Evolutionary conservation across 2,888 invertebrate genomes (phyloP).

Genomic region (Drosophila austrosaltans): DNA sequence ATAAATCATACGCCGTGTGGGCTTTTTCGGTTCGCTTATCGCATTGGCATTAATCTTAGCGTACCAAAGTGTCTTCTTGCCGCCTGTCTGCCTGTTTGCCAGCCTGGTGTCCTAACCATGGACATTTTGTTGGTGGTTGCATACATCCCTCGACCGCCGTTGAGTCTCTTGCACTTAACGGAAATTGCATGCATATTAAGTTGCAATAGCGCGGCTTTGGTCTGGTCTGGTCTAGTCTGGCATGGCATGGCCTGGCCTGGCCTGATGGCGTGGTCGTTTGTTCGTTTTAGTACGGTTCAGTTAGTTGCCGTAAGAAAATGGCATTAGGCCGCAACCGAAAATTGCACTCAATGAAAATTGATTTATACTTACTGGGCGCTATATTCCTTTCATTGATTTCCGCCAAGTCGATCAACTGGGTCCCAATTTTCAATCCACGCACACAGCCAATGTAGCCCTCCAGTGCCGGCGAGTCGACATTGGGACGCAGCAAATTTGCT

Average conservation of each 20-base stretch:
- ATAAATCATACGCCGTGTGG: slow-evolving; percentile 51
- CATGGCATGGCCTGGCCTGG: slow-evolving; percentile 4
- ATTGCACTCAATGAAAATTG: slow-evolving; percentile 57
- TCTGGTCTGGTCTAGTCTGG: neutral
- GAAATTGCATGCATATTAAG: slow-evolving; percentile 78
- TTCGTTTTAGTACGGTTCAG: slow-evolving; percentile 3
- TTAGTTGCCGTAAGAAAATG: slow-evolving; percentile 25
- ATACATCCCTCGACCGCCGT: slow-evolving; percentile 16
- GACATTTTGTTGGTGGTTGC: slow-evolving; percentile 11
- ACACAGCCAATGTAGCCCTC: slow-evolving; percentile 94
- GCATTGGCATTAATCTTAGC: slow-evolving; percentile 76
- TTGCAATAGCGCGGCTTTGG: slow-evolving; percentile 41
- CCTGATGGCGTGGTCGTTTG: neutral
- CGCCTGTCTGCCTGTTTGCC: neutral
- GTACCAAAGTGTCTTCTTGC: slow-evolving; percentile 50
- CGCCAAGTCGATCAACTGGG: slow-evolving; percentile 91
- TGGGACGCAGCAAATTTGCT: slow-evolving; percentile 87
- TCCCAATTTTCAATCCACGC: slow-evolving; percentile 93
- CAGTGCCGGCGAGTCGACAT: slow-evolving; percentile 84
- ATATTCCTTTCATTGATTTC: slow-evolving; percentile 88
- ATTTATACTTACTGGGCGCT: slow-evolving; percentile 86
- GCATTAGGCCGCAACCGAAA: slow-evolving; percentile 39
- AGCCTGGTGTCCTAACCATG: slow-evolving; percentile 17
- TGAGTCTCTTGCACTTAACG: slow-evolving; percentile 63
- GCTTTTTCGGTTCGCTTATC: slow-evolving; percentile 54